phyloP scores from a whole-genome alignment of 2,888 invertebrate genomes.

The Sussaba pulchella region DNA sequence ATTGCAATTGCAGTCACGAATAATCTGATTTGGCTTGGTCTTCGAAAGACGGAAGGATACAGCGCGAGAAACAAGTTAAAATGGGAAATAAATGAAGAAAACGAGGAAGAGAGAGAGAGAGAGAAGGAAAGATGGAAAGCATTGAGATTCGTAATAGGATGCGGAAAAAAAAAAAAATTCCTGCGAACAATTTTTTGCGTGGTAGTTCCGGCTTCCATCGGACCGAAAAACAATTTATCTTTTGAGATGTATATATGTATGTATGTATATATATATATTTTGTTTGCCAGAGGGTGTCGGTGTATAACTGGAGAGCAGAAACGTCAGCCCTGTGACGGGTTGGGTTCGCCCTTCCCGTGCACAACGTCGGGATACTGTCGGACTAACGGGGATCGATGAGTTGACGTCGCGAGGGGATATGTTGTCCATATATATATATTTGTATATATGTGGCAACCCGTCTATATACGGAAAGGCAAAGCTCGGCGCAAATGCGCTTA shows the following conservation, averaged over 20 bases:
- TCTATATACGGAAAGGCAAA: constrained; percentile 19
- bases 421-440: constrained; percentile 24
- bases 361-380: constrained; percentile 55
- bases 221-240: constrained; percentile 43
- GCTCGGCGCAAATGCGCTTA: constrained; percentile 51
- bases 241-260: constrained; percentile 34
- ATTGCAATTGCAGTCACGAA: constrained; percentile 56
- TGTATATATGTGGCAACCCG: too few species aligned
- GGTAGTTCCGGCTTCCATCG: constrained; percentile 26
- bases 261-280: constrained; percentile 32
- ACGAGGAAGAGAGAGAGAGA: constrained; percentile 4
- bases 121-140: neutral
- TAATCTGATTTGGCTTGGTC: constrained; percentile 51
- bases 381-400: constrained; percentile 65
- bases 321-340: constrained; percentile 57
- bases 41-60: constrained; percentile 13
- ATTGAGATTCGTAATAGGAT: neutral
- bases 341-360: constrained; percentile 63
- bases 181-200: constrained; percentile 9
- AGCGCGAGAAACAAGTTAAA: constrained; percentile 6
- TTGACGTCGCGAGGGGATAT: constrained; percentile 46
- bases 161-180: neutral
- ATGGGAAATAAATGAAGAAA: constrained; percentile 1
- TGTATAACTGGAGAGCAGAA: constrained; percentile 26
- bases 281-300: too few species aligned